Conservation (phyloP, 2,888 invertebrate species). For the Scelioninae gen. 2 region DNA sequence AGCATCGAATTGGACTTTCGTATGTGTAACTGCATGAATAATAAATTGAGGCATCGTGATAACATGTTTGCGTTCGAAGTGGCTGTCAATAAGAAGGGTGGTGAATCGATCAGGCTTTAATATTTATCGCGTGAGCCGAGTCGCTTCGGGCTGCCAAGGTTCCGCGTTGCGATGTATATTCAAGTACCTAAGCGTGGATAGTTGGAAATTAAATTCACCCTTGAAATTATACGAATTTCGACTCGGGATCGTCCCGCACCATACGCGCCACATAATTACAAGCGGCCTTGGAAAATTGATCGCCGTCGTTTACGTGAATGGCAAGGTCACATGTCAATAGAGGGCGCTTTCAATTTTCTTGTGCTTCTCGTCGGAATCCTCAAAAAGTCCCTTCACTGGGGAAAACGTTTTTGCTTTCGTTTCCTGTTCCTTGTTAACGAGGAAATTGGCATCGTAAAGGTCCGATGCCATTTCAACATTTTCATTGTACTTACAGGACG, state of each 20-base stretch:
- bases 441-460: too few species aligned
- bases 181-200: conserved; percentile 27
- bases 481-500: too few species aligned
- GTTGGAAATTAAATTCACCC: conserved; percentile 52
- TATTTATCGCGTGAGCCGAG: conserved; percentile 55
- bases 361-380: conserved; percentile 11
- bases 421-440: not conserved
- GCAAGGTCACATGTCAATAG: conserved; percentile 39
- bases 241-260: conserved; percentile 38
- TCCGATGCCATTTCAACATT: too few species aligned
- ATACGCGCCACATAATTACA: conserved; percentile 51
- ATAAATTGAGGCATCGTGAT: conserved; percentile 10
- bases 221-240: conserved; percentile 56
- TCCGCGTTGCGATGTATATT: conserved; percentile 36
- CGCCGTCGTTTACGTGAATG: conserved; percentile 39
- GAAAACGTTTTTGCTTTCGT: too few species aligned
- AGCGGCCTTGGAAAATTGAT: conserved; percentile 45
- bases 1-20: too few species aligned
- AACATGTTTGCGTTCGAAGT: conserved; percentile 38
- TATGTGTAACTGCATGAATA: too few species aligned
- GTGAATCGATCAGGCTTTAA: conserved; percentile 49
- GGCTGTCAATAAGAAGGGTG: conserved; percentile 40
- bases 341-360: conserved; percentile 32
- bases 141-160: conserved; percentile 43
- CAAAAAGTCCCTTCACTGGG: too few species aligned